These are phyloP conservation scores for Biston betularia DNA, from an alignment of 2,888 invertebrate species.

Conservation along the genomic window DNA sequence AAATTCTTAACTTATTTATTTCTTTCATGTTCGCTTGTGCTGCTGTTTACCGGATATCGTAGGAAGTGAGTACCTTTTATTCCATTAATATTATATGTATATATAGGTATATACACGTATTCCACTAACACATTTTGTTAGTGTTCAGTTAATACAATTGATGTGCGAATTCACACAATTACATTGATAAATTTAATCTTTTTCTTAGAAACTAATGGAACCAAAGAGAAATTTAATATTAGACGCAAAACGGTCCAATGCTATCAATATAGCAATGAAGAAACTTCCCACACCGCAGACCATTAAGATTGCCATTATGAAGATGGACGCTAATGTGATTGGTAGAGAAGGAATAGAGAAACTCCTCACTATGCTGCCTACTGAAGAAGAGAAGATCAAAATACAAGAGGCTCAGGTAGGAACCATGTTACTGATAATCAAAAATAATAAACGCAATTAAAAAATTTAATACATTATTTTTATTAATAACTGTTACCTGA, in stretches of 20 bases:
- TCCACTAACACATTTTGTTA: no score
- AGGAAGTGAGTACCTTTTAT: conserved; percentile 65
- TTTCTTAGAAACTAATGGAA: conserved; percentile 75
- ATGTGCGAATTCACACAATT: no score
- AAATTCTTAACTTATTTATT: conserved; percentile 6
- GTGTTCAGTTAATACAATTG: no score
- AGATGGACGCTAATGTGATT: conserved; percentile 99
- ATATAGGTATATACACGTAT: no score
- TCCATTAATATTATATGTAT: background rate
- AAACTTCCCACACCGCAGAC: conserved; percentile 98
- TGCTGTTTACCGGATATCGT: conserved; percentile 10
- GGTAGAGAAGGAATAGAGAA: conserved; percentile 99
- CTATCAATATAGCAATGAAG: conserved; percentile 99
- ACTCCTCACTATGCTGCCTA: conserved; percentile 98
- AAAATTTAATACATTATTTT: background rate
- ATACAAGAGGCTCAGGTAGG: conserved; percentile 96
- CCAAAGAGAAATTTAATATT: conserved; percentile 90
- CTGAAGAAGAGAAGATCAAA: conserved; percentile 97
- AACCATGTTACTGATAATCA: background rate
- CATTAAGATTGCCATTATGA: conserved; percentile 99
- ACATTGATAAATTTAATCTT: background rate
- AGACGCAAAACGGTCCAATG: conserved; percentile 98
- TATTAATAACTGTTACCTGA: background rate
- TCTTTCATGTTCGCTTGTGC: conserved; percentile 53
- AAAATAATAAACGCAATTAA: background rate